Evolutionary conservation across 1,140 invertebrate species (phyloP), one percentile per base, ranked within the genome.

Genomic region (Melanaphis sacchari): DNA sequence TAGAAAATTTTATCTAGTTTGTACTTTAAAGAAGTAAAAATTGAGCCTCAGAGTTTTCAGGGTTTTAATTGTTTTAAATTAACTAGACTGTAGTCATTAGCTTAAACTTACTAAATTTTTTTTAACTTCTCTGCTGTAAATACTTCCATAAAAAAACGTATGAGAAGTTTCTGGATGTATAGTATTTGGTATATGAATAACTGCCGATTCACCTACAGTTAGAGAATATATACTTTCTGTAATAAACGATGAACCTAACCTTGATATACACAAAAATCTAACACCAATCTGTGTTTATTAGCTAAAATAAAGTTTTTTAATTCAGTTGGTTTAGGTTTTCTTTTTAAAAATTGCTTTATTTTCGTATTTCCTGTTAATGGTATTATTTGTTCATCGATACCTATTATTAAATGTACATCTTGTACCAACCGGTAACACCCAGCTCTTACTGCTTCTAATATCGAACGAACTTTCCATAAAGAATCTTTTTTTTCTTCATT

Each of bases 341-440:
- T 36, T 81, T 5, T 81, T 0, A 81, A n/a, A 81, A 21, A 81
- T 38, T 36, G 31, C 21, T 81, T 81, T 9, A 81, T 81, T 81
- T 38, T 38, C 15, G 84, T 81, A 81, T 81, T 81, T 81, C n/a
- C 76, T 81, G 76, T 81, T 38, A 81, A 81, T 81, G 76, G 76
- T 81, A 81, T 81, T 6, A 81, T 81, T 81, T 81, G 76, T 81
- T 81, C 76, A 21, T 81, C 76, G n/a, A 38, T 81, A 81, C 76
- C n/a, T n/a, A n/a, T n/a, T n/a, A n/a, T 81, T 81, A 81, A 81
- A 36, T 81, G 11, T 21, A 81, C 76, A 81, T 81, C 36, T 82
- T 18, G 76, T 82, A 82, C 76, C 6, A 82, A 82, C 21, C 81
- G 21, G 38, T 82, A 82, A 2, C 36, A 81, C 8, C 66, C 31